These are phyloP conservation scores for Peromyscus maniculatus DNA, from an alignment of 2,113 vertebrate species.

Conservation along the genomic window DNA sequence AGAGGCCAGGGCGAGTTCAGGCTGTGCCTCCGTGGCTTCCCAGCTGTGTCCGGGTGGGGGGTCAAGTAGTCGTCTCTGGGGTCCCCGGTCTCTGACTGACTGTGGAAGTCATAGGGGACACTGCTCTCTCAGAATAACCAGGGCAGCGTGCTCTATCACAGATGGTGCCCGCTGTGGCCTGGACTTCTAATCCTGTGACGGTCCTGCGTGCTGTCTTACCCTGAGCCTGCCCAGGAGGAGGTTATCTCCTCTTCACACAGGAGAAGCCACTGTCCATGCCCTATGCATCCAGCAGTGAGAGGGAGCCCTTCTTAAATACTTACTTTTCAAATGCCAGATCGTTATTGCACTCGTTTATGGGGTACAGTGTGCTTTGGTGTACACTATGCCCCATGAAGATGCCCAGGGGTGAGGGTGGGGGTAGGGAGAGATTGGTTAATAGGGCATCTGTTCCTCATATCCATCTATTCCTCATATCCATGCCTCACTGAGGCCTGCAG, in stretches of 20 bases:
- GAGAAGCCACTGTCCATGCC: neutral
- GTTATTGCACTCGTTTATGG: neutral
- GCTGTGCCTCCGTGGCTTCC: accelerated
- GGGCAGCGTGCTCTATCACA: neutral
- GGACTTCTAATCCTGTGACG: neutral
- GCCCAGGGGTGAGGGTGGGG: neutral
- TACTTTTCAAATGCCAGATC: neutral
- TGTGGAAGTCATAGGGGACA: neutral
- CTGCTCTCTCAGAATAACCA: neutral
- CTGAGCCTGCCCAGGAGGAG: neutral
- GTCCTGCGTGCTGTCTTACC: neutral
- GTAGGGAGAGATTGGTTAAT: neutral
- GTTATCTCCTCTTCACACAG: neutral
- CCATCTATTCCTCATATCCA: accelerated
- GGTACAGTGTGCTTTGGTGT: neutral
- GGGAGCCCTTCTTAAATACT: neutral
- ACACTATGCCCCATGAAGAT: neutral
- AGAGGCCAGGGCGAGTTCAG: neutral
- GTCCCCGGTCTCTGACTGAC: neutral
- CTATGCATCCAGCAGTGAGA: neutral
- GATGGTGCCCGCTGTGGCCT: neutral
- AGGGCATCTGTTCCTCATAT: neutral
- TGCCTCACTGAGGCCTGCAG: neutral
- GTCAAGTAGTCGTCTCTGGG: neutral
- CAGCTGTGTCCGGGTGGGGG: neutral